Evolutionary conservation across 1,140 invertebrate genomes (phyloP), one percentile per base, ranked within the genome.

Genomic region (Cotesia vestalis): DNA sequence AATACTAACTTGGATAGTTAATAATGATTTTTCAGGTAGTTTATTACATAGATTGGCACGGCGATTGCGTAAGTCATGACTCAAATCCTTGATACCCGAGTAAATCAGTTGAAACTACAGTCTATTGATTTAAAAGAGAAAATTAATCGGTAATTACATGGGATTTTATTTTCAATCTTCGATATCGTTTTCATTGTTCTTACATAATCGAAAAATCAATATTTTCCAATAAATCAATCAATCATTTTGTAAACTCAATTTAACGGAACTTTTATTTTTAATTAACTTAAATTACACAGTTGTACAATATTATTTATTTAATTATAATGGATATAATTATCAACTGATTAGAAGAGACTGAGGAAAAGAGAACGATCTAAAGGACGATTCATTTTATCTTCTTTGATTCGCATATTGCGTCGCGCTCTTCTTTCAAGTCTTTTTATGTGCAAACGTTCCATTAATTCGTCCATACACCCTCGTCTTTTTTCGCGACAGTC

Each of bases 121-220:
- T 71, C 60, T 53, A 52, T 71, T 71, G 38, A 61, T 69, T 64
- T 62, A 20, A 52, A 52, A 14, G 60, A 63, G 61, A 60, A 71
- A 71, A 71, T 71, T 71, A 71, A 71, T 62, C 61, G 62, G 69
- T 71, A 66, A 66, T 64, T 38, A 71, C 52, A 55, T 63, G 57
- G 52, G 51, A 59, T 12, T 61, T 68, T 36, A 59, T 9, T 3
- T 34, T 34, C 38, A 57, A 57, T 55, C 34, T 59, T 59, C 20
- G 8, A 59, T 59, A 27, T 59, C 57, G 36, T 36, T 36, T 64
- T 61, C 20, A 64, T 20, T 64, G 62, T 46, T 66, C 35, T 66
- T 66, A 46, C 38, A 46, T 40, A 66, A 46, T 63, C n/a, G 8
- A 20, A 51, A 11, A 20, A 14, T 66, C 27, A 27, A 27, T 17